Base-by-base conservation (phyloP, 1,140 invertebrate species). In the Trichogramma pretiosum region DNA sequence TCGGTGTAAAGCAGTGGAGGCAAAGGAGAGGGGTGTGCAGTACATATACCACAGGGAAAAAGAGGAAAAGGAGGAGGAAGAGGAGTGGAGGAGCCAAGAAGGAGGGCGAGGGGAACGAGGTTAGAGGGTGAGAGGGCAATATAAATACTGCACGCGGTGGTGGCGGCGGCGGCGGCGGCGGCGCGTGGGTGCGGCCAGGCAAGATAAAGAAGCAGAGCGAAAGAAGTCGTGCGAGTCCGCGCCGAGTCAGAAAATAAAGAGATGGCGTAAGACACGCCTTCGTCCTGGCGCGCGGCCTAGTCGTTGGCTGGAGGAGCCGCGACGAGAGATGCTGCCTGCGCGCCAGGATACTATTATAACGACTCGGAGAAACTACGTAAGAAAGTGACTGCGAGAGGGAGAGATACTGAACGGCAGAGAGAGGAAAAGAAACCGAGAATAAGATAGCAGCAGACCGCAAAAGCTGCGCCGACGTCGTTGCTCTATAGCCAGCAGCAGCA, bases 211-310 rank as follows among this genome's bases (percentile, higher is more conserved):
- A 11, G 24, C 16, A 9, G 13, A 40, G 38, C 16, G n/a, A 22
- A 40, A 40, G 38, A 23, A 23, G 36, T 21, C n/a, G n/a, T n/a
- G n/a, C n/a, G n/a, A n/a, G n/a, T n/a, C n/a, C n/a, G n/a, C n/a
- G n/a, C n/a, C n/a, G n/a, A n/a, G n/a, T n/a, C n/a, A n/a, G n/a
- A n/a, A n/a, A n/a, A n/a, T n/a, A n/a, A n/a, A n/a, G n/a, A n/a
- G 36, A n/a, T 11, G 35, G 22, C 1, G 46, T 14, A 46, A 52
- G 60, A 62, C 60, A 62, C 60, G 59, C 59, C 59, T 61, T 55
- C 56, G 34, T 48, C 56, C 56, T 55, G n/a, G 42, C 37, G 37
- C 32, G 52, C 48, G 24, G 11, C 24, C 11, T 11, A 7, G 24
- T n/a, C 24, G 24, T 28, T 28, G 24, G 5, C 5, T 28, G 24